Evolutionary conservation across 2,888 invertebrate genomes (phyloP).

Genomic region (Nomada goodeniana): DNA sequence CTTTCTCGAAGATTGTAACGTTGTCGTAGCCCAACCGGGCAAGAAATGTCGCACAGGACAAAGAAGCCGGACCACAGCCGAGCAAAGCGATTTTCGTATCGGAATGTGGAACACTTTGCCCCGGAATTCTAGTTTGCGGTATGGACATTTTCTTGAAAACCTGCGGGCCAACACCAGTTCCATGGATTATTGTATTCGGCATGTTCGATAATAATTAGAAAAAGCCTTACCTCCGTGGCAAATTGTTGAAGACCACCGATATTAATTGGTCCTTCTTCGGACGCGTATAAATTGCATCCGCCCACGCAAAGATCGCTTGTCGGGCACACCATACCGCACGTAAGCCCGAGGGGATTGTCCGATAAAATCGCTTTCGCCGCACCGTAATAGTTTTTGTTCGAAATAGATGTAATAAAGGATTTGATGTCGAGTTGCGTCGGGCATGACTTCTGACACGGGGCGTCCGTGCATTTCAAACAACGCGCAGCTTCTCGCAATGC

Average conservation of each 20-base stretch:
- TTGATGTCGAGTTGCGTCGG: slow-evolving; percentile 99
- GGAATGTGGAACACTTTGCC: slow-evolving; percentile 85
- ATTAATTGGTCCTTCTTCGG: slow-evolving; percentile 99
- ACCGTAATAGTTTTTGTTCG: slow-evolving; percentile 99
- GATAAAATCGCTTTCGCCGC: slow-evolving; percentile 98
- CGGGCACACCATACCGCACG: slow-evolving; percentile 99
- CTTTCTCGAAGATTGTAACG: slow-evolving; percentile 96
- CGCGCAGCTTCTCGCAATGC: slow-evolving; percentile 95
- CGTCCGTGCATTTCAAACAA: slow-evolving; percentile 97
- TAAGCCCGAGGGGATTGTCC: slow-evolving; percentile 97
- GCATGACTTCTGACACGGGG: slow-evolving; percentile 99
- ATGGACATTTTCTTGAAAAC: slow-evolving; percentile 97
- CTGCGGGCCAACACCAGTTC: slow-evolving; percentile 82
- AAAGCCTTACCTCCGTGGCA: slow-evolving; percentile 92
- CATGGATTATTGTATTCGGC: neutral
- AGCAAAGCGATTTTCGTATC: slow-evolving; percentile 92
- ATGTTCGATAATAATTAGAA: neutral
- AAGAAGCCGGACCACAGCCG: slow-evolving; percentile 98
- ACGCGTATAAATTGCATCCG: slow-evolving; percentile 97
- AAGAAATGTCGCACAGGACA: slow-evolving; percentile 98
- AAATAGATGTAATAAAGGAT: slow-evolving; percentile 97
- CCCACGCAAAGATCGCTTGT: slow-evolving; percentile 99
- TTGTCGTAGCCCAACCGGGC: slow-evolving; percentile 96
- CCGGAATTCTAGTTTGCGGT: slow-evolving; percentile 93
- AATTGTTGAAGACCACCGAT: slow-evolving; percentile 99